Evolutionary conservation across 1,140 invertebrate species (phyloP), one percentile per base, ranked within the genome.

Genomic region (Brachionus rotundiformis): DNA sequence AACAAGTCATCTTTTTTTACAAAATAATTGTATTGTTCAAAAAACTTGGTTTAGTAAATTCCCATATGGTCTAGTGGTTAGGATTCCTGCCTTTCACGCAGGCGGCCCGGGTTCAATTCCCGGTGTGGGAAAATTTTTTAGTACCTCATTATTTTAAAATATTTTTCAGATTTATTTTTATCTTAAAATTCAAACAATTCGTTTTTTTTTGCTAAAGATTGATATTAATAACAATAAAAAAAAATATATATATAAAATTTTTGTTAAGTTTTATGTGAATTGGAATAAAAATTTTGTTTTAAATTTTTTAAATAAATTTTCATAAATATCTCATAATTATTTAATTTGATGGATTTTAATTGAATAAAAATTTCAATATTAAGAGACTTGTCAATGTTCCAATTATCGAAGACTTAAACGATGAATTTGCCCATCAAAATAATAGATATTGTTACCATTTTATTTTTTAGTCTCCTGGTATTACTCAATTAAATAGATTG

Each of bases 71-170:
- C 63, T 68, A 68, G 31, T 68, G 63, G 63, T 39, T 68, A 68
- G 63, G 63, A 68, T 68, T 68, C 63, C 31, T 68, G 63, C 63
- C 63, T 68, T 68, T 68, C 63, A 68, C 63, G 31, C 63, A 68
- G 63, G 63, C 27, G 63, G 63, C 27, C 63, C 63, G 59, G 59
- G 59, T 61, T 61, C 61, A 31, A 65, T 65, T 65, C 61, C 61
- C 61, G 61, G 61, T 65, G 61, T 65, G 61, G 61, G 61, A 65
- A 65, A 68, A 33, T 13, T 13, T 39, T 68, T 68, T 39, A 39
- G 36, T 1, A 39, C 11, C 36, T 39, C 2, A 10, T 39, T 39
- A 7, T 39, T 39, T 10, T 39, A 36, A 8, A 36, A 36, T 8
- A 36, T 8, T 65, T 65, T 5, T 61, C 25, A 3, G 2, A 44